phyloP scores from a whole-genome alignment of 1,140 invertebrate species.

The Bombus polaris region DNA sequence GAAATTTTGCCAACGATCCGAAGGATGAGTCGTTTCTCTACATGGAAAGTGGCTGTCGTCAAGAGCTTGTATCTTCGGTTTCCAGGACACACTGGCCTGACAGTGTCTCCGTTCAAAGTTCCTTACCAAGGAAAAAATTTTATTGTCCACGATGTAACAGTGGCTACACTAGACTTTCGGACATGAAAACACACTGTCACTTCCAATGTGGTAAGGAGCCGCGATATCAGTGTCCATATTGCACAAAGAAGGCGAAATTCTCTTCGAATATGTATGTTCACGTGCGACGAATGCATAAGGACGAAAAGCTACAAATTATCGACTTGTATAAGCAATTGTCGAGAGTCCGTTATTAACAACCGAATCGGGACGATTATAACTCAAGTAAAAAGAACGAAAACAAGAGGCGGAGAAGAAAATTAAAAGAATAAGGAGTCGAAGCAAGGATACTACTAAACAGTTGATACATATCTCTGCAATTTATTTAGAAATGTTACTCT shows the following conservation, averaged over 20 bases:
- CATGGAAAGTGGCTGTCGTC: conserved; percentile 30
- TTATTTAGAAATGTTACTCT: background rate
- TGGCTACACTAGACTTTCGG: conserved; percentile 76
- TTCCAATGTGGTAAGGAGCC: conserved; percentile 89
- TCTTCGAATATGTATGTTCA: conserved; percentile 81
- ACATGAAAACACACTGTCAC: conserved; percentile 71
- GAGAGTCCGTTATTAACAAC: conserved; percentile 48
- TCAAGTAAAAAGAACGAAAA: no score
- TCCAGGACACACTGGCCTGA: conserved; percentile 51
- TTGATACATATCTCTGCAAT: conserved; percentile 18
- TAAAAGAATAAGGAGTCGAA: background rate
- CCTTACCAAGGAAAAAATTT: conserved; percentile 55
- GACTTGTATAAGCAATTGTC: conserved; percentile 68
- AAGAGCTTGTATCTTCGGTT: conserved; percentile 5
- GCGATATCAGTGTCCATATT: conserved; percentile 90
- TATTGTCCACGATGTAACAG: conserved; percentile 84
- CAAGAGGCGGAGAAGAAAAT: background rate
- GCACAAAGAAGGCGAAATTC: conserved; percentile 83
- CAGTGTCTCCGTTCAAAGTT: conserved; percentile 21
- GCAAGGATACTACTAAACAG: no score
- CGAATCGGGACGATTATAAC: background rate
- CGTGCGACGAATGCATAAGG: conserved; percentile 73
- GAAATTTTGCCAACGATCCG: conserved; percentile 14
- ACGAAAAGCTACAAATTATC: conserved; percentile 70
- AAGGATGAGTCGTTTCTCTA: conserved; percentile 52